Conservation (phyloP, 2,888 invertebrate genomes). For the Xestia c-nigrum region DNA sequence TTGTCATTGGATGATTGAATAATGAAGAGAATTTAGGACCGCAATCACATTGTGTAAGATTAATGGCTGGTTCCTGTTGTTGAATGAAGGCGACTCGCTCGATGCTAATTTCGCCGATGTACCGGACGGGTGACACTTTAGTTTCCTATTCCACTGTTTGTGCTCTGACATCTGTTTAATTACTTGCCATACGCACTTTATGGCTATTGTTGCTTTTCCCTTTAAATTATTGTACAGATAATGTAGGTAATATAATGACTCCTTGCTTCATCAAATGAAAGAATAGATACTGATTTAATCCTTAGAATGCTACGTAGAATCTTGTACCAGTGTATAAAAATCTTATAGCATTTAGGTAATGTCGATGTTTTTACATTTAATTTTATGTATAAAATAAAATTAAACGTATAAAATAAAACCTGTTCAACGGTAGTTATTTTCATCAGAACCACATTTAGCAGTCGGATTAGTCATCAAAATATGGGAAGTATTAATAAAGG, state of each 20-base stretch:
- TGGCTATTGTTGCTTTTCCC: slow-evolving; percentile 31
- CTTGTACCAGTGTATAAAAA: too few species aligned
- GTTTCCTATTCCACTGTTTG: slow-evolving; percentile 71
- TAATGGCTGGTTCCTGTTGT: slow-evolving; percentile 77
- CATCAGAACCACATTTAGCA: slow-evolving; percentile 40
- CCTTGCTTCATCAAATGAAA: background rate
- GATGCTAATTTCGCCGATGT: slow-evolving; percentile 78
- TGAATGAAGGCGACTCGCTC: slow-evolving; percentile 76
- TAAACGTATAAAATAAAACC: slow-evolving; percentile 14
- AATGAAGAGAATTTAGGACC: slow-evolving; percentile 79
- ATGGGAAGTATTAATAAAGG: slow-evolving; percentile 53
- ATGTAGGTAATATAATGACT: background rate
- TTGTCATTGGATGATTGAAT: slow-evolving; percentile 77
- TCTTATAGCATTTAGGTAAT: background rate
- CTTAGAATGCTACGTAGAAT: background rate
- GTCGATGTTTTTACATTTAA: background rate
- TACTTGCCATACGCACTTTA: slow-evolving; percentile 33
- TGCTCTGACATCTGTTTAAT: slow-evolving; percentile 57
- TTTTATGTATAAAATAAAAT: slow-evolving; percentile 9
- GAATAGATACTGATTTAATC: background rate
- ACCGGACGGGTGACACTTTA: slow-evolving; percentile 72
- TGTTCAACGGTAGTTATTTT: slow-evolving; percentile 6
- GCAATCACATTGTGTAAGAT: slow-evolving; percentile 82
- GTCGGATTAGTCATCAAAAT: slow-evolving; percentile 60
- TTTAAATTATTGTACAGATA: background rate